Percentiles rank a stretch among this genome's conserved stretches.
phyloP scores from a whole-genome alignment of 2,113 vertebrate species.

The Desmodus rotundus region DNA sequence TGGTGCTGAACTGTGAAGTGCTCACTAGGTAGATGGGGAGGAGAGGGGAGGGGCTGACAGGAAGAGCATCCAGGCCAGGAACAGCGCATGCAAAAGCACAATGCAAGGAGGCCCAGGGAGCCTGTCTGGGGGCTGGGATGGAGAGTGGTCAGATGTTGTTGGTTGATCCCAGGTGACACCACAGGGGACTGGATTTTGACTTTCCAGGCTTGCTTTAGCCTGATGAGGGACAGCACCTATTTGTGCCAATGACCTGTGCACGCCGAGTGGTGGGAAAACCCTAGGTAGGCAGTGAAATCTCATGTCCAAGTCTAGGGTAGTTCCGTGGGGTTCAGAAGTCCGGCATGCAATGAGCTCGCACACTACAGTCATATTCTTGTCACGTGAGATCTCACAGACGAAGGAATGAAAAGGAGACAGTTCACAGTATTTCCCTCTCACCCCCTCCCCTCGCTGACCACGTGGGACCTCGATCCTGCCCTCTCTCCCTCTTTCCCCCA shows the following conservation, averaged over 20 bases:
- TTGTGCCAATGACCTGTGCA: background rate
- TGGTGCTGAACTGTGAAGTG: fast-evolving
- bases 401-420: background rate
- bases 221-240: background rate
- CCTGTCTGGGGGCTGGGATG: background rate
- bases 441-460: background rate
- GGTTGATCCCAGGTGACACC: background rate
- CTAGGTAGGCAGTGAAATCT: background rate
- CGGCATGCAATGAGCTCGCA: background rate
- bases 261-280: background rate
- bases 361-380: background rate
- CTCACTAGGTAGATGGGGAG: background rate
- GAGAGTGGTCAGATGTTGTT: background rate
- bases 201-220: background rate
- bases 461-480: fast-evolving
- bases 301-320: background rate
- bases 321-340: background rate
- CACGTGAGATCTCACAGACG: background rate
- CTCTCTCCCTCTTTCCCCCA: fast-evolving
- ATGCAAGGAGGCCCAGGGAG: fast-evolving
- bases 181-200: background rate
- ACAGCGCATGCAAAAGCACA: background rate
- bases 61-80: background rate
- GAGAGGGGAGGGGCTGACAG: fast-evolving
- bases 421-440: background rate